phyloP scores from a whole-genome alignment of 2,888 invertebrate genomes.

The Calameuta idolon region DNA sequence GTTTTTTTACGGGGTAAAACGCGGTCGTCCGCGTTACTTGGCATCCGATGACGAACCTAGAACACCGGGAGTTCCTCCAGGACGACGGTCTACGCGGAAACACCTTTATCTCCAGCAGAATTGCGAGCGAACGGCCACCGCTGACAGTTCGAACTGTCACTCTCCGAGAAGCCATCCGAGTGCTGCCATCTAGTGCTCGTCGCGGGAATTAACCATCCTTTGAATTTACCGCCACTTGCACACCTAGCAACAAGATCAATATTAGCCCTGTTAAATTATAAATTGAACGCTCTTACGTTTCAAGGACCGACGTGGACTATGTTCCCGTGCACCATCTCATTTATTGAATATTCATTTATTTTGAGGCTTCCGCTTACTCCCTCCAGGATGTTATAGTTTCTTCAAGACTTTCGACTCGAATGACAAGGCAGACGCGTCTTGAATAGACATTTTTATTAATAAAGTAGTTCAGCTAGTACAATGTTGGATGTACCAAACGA shows the following conservation, averaged over 20 bases:
- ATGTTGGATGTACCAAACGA: conserved; percentile 3
- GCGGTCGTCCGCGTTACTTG: not conserved
- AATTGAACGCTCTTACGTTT: not conserved
- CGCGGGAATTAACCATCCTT: not conserved
- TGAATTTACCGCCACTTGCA: conserved; percentile 20
- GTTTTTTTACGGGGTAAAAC: conserved; percentile 23
- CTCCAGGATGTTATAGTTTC: not conserved
- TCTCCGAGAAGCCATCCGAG: conserved; percentile 17
- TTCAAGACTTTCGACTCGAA: not conserved
- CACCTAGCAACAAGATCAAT: conserved; percentile 57
- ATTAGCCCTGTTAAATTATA: conserved; percentile 19
- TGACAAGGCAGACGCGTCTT: not conserved
- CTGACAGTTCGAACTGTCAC: conserved; percentile 57
- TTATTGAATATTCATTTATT: not conserved
- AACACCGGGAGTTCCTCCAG: not conserved
- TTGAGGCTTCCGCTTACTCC: not conserved
- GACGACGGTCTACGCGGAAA: conserved; percentile 20
- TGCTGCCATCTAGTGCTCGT: conserved; percentile 40
- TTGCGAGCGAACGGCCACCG: conserved; percentile 43
- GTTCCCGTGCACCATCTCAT: not conserved
- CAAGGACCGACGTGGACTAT: not conserved
- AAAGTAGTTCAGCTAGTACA: conserved; percentile 10
- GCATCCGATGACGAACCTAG: not conserved
- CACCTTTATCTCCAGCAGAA: conserved; percentile 49
- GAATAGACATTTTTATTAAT: conserved; percentile 9